Percentiles rank a stretch among this genome's conserved stretches.
These are phyloP conservation scores for Kryptopterus vitreolus DNA, from an alignment of 2,797 vertebrate species.

Conservation along the genomic window DNA sequence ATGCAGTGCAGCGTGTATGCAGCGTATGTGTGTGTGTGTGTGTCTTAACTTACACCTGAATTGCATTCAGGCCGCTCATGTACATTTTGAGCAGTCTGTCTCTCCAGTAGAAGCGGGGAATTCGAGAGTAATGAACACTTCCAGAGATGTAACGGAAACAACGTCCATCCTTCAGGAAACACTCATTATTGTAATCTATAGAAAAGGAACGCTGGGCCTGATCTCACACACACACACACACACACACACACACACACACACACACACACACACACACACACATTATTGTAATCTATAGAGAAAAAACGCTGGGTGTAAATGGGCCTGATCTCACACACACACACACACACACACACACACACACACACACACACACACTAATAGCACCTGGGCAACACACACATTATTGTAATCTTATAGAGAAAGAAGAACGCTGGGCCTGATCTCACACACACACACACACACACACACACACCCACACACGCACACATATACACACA, in stretches of 20 bases:
- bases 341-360: no score
- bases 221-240: background rate
- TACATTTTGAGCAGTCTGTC: constrained; percentile 93
- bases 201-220: constrained; percentile 74
- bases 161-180: constrained; percentile 85
- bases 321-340: no score
- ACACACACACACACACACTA: no score
- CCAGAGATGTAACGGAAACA: constrained; percentile 92
- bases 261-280: background rate
- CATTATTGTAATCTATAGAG: constrained; percentile 17
- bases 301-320: no score
- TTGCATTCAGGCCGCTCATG: constrained; percentile 87
- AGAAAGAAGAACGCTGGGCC: constrained; percentile 75
- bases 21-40: background rate
- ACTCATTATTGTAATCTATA: constrained; percentile 81
- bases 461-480: constrained; percentile 44
- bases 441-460: constrained; percentile 4
- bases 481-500: constrained; percentile 16
- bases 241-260: constrained; percentile 47
- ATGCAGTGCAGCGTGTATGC: no score
- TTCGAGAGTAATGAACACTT: constrained; percentile 91
- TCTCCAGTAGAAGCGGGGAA: constrained; percentile 87
- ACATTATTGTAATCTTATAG: constrained; percentile 81
- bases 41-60: constrained; percentile 83
- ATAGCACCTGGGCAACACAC: no score